Conservation (phyloP, 1,140 invertebrate species). For the Oncopodura yosiiana region DNA sequence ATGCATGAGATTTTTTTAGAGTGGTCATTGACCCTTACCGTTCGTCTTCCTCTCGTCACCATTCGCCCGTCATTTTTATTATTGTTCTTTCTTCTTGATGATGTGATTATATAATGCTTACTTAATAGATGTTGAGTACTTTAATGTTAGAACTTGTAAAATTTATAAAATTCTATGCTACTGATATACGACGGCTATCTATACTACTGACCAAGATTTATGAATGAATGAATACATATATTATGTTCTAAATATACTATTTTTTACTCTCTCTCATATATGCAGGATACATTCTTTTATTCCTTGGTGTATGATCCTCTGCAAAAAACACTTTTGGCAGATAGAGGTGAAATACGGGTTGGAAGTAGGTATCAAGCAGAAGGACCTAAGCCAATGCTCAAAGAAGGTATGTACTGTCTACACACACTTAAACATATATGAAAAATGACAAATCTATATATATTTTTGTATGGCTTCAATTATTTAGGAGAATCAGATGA, state of each 20-base stretch:
- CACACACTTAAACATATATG: background rate
- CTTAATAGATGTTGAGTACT: too few relatives aligned
- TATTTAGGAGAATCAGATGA: conserved; percentile 60
- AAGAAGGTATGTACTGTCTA: conserved; percentile 47
- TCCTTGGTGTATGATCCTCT: conserved; percentile 98
- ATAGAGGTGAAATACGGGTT: conserved; percentile 91
- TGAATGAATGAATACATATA: background rate
- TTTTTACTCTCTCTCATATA: conserved; percentile 37
- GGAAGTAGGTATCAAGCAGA: conserved; percentile 95
- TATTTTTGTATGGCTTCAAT: conserved; percentile 23
- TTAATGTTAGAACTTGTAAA: too few relatives aligned
- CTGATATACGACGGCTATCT: too few relatives aligned
- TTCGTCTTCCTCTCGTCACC: too few relatives aligned
- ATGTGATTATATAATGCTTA: too few relatives aligned
- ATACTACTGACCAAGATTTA: too few relatives aligned
- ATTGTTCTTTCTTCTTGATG: too few relatives aligned
- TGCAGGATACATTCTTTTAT: conserved; percentile 95
- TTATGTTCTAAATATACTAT: background rate
- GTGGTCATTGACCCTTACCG: too few relatives aligned
- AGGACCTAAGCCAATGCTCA: conserved; percentile 54
- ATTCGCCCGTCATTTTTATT: too few relatives aligned
- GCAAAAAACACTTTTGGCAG: conserved; percentile 95
- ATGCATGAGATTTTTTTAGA: too few relatives aligned
- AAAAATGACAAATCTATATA: background rate
- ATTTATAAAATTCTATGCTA: too few relatives aligned